Conservation (phyloP, 2,113 vertebrate species). For the Nyctibius bracteatus region DNA sequence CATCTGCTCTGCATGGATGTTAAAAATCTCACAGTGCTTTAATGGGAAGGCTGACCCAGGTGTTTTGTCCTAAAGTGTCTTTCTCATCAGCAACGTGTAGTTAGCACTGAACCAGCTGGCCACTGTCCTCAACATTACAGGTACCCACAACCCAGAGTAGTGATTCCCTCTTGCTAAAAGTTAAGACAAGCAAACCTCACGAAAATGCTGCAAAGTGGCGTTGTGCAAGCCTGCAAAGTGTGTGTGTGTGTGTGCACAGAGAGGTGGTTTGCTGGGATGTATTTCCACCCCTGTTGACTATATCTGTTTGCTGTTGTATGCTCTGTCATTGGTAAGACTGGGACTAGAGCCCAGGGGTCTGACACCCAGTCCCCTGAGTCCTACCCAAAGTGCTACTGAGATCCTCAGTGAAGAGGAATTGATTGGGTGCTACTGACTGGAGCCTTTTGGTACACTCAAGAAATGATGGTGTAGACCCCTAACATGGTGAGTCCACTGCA, state of each 20-base stretch:
- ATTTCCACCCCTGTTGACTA: background rate
- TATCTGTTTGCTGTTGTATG: background rate
- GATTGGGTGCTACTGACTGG: accelerated
- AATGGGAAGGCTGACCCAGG: background rate
- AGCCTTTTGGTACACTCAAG: background rate
- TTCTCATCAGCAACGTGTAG: background rate
- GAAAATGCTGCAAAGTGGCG: background rate
- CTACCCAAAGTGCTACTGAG: background rate
- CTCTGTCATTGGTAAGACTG: background rate
- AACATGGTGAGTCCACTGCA: background rate
- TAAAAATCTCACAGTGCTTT: background rate
- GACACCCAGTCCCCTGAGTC: background rate
- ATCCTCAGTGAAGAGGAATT: background rate
- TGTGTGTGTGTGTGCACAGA: too few species aligned
- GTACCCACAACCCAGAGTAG: background rate
- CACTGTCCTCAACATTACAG: background rate
- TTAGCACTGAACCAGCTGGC: background rate
- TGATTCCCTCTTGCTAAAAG: background rate
- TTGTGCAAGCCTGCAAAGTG: background rate
- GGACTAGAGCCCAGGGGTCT: background rate
- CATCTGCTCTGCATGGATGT: background rate
- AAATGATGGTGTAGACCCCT: background rate
- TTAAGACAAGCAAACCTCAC: background rate
- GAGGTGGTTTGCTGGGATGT: background rate
- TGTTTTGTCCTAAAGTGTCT: background rate